Conservation (phyloP, 2,888 invertebrate genomes). For the Eurytoma californica region DNA sequence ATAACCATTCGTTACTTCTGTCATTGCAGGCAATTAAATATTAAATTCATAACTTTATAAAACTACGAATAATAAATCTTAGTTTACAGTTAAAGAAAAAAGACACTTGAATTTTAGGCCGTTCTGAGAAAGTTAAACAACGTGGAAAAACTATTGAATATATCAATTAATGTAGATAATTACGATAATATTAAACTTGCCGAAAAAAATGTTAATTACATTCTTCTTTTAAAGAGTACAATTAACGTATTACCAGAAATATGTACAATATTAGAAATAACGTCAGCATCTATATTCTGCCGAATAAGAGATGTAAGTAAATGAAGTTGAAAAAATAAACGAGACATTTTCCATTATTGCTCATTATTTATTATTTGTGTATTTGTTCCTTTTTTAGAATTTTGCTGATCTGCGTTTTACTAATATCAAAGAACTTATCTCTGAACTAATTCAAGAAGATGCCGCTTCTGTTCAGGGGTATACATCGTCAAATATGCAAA, state of each 20-base stretch:
- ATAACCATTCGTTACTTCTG: neutral
- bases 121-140: constrained; percentile 13
- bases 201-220: constrained; percentile 87
- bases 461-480: constrained; percentile 77
- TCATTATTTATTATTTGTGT: neutral
- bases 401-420: constrained; percentile 73
- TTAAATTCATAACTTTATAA: neutral
- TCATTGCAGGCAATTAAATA: neutral
- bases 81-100: too few relatives aligned
- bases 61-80: neutral
- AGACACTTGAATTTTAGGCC: neutral
- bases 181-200: constrained; percentile 74
- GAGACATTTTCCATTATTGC: neutral
- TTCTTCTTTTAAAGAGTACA: constrained; percentile 85
- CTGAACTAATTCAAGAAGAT: constrained; percentile 77
- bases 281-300: constrained; percentile 1
- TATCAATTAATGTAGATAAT: constrained; percentile 1
- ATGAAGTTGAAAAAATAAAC: neutral
- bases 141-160: constrained; percentile 23
- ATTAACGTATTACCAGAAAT: constrained; percentile 85
- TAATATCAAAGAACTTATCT: constrained; percentile 75
- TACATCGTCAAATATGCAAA: constrained; percentile 78
- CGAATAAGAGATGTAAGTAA: constrained; percentile 25
- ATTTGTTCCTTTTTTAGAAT: constrained; percentile 62
- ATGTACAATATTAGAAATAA: neutral